A percentile compares a stretch with the other conserved stretches of the same genome.
Conservation (phyloP, 2,888 invertebrate genomes). For the Strigamia maritima region DNA sequence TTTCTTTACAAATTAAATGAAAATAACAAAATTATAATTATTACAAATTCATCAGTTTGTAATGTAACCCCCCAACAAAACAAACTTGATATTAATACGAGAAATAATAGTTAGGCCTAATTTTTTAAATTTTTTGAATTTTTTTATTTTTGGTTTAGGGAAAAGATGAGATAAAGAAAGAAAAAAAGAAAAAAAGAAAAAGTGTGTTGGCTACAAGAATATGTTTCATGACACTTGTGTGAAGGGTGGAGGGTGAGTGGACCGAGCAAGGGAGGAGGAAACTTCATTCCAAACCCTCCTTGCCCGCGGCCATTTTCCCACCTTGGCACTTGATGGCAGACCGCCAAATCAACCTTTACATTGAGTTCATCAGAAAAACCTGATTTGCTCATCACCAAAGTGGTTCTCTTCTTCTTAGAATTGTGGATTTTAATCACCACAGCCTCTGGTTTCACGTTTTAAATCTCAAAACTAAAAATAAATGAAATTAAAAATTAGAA, state of each 20-base stretch:
- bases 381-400: slow-evolving; percentile 16
- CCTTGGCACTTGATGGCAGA: slow-evolving; percentile 29
- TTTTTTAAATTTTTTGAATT: background rate
- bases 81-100: no score
- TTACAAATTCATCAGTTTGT: no score
- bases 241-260: slow-evolving; percentile 24
- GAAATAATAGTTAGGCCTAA: background rate
- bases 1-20: background rate
- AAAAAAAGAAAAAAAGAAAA: background rate
- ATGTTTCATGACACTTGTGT: slow-evolving; percentile 9
- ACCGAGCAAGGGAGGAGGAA: slow-evolving; percentile 19
- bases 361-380: slow-evolving; percentile 29
- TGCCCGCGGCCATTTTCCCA: slow-evolving; percentile 20
- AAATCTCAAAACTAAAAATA: no score
- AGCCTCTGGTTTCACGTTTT: background rate
- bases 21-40: background rate
- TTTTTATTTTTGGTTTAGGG: background rate
- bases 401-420: background rate
- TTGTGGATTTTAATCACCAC: background rate
- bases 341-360: slow-evolving; percentile 29
- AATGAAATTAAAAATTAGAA: no score
- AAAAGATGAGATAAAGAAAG: no score
- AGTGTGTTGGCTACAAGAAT: background rate
- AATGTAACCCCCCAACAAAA: no score
- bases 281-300: slow-evolving; percentile 29